Evolutionary conservation across 2,888 invertebrate genomes (phyloP).

Genomic region (Geophilus truncorum): DNA sequence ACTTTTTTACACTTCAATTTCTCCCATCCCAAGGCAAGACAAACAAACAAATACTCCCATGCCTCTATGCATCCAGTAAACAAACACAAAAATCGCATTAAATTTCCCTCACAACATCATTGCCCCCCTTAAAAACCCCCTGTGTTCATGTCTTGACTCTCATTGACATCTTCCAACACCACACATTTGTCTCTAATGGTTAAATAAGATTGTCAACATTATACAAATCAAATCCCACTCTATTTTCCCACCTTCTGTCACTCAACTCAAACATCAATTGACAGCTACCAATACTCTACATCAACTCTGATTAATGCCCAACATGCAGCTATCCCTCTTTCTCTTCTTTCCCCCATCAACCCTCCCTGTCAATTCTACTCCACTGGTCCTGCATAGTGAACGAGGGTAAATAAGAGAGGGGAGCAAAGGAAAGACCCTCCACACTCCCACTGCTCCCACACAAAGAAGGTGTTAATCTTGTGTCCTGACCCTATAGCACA

Average conservation of each 20-base stretch:
- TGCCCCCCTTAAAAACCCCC: neutral
- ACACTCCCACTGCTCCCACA: neutral
- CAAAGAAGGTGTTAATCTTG: neutral
- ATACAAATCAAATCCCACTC: constrained; percentile 1
- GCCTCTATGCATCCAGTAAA: neutral
- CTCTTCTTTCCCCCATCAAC: neutral
- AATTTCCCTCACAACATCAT: neutral
- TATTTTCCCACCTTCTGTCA: neutral
- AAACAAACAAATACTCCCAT: too few relatives aligned
- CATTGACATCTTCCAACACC: neutral
- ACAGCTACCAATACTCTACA: neutral
- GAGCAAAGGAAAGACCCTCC: neutral
- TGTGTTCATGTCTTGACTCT: neutral
- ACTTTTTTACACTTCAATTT: too few relatives aligned
- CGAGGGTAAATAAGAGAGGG: neutral
- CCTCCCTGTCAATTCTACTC: neutral
- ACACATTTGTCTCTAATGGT: neutral
- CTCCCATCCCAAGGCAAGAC: too few relatives aligned
- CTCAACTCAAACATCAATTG: constrained; percentile 12
- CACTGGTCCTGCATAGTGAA: neutral
- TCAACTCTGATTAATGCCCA: neutral
- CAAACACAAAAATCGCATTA: neutral
- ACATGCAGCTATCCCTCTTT: neutral
- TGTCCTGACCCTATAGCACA: neutral
- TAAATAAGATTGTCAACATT: constrained; percentile 2